Base-by-base conservation (phyloP, 2,888 invertebrate genomes). In the Cenopis cana region DNA sequence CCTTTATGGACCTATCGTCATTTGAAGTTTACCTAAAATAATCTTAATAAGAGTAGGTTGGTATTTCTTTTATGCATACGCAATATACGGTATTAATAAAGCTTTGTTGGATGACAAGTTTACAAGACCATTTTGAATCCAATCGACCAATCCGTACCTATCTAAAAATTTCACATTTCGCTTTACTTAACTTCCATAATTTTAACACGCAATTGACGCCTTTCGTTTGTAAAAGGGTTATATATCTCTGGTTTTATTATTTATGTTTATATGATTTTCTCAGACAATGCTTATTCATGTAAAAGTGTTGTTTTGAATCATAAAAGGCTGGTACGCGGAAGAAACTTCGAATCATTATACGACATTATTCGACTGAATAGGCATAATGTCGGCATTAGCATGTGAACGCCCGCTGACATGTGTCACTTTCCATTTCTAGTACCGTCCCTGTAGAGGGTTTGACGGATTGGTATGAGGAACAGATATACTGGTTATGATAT, bases 341-440 rank as follows among this genome's bases (percentile, higher is more conserved):
- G 36, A 38, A 38, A 10, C n/a, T 52, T 36, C 0, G n/a, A 11
- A 20, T 20, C 11, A 38, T 9, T 36, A n/a, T 64, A 36, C 10
- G 52, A 54, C 52, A 20, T 64, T 64, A 11, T 66, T 55, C 46
- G 18, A 55, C 14, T 50, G 10, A 11, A 33, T 36, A 36, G 33
- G 52, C 54, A 65, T 55, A 61, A 55, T 70, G 59, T 60, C 66
- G 54, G n/a, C 24, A 71, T 71, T 61, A 50, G 61, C 71, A 71
- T 71, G 49, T 49, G 54, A 56, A 46, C 66, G 49, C 71, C 71
- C 49, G 56, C 66, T 71, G 71, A 67, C 61, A 71, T 67, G 60
- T 67, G 71, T 66, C 38, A 67, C 67, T 71, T 71, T 71, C 71
- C 66, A 56, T 71, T 71, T 61, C 67, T 49, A 50, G 67, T 67